Evolutionary conservation across 64 coral and sea anemone species (phyloP), one percentile per base, ranked within the genome.

Genomic region (Pachyseris speciosa): DNA sequence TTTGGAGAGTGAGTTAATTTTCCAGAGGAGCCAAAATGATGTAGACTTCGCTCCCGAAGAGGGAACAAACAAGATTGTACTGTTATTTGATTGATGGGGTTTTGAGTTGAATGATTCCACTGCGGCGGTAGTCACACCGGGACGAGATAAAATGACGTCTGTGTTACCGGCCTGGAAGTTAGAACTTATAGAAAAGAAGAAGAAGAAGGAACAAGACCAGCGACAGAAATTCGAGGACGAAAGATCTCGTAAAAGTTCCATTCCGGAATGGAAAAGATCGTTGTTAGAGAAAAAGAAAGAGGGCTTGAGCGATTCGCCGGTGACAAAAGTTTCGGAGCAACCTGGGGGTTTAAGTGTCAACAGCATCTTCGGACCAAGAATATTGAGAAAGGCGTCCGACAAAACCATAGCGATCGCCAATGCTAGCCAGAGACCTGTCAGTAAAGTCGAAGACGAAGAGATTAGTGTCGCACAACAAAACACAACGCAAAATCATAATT

Each of bases 171-270:
- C 95, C 4, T 97, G 95, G 95, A 97, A 93, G 53, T 66, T 85
- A 27, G 95, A 85, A 90, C 95, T 97, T 8, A 93, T 97, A 48
- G 91, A 97, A 61, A 97, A 86, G 87, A 97, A 97, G 39, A 93
- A 89, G 77, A 93, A 52, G 31, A 97, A 90, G 49, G 91, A 86
- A 38, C 59, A 80, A 73, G 91, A 90, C 39, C 69, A 97, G 37
- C 83, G 93, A 17, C 84, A 79, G 6, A 97, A 97, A 93, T 12
- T 69, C 3, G 59, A 97, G 25, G 64, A 90, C 68, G 52, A 93
- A 43, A 78, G 65, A 68, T 60, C 75, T 64, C 78, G 80, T 10
- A 75, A 77, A 47, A 80, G 30, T 8, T 64, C 43, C 32, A 86
- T 97, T 45, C 95, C 95, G 25, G 95, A 93, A 72, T 97, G 95